These are phyloP conservation scores for Cheilosia scutellata DNA, from an alignment of 2,888 invertebrate species.

Conservation along the genomic window DNA sequence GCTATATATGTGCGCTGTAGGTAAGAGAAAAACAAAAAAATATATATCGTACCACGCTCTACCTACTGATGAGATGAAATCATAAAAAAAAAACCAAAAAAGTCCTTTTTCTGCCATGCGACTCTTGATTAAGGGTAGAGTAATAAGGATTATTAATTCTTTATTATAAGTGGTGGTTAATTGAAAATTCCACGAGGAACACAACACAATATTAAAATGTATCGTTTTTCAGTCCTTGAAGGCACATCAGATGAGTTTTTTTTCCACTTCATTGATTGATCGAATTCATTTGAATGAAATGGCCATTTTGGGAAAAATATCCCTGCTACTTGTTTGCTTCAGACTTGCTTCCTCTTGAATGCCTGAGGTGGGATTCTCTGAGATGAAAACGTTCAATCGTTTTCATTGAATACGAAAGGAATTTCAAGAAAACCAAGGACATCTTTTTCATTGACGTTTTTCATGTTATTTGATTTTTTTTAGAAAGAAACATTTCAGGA, in stretches of 20 bases:
- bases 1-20: not conserved
- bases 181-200: constrained; percentile 2
- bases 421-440: too few species aligned
- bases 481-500: too few species aligned
- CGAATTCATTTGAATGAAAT: too few species aligned
- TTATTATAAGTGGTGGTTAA: constrained; percentile 34
- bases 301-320: too few species aligned
- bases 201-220: not conserved
- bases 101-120: constrained; percentile 6
- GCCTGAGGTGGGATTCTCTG: too few species aligned
- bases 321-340: too few species aligned
- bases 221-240: not conserved
- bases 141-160: constrained; percentile 53
- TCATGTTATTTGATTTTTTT: too few species aligned
- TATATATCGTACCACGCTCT: constrained; percentile 11
- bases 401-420: too few species aligned
- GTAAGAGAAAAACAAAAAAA: not conserved
- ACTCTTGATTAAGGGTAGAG: constrained; percentile 34
- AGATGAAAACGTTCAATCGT: too few species aligned
- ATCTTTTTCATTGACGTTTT: too few species aligned
- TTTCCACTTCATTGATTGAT: too few species aligned
- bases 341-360: too few species aligned
- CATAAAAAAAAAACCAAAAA: not conserved
- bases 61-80: constrained; percentile 6
- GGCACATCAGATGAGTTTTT: not conserved